phyloP scores from a whole-genome alignment of 2,888 invertebrate species.

The Dioctria linearis region DNA sequence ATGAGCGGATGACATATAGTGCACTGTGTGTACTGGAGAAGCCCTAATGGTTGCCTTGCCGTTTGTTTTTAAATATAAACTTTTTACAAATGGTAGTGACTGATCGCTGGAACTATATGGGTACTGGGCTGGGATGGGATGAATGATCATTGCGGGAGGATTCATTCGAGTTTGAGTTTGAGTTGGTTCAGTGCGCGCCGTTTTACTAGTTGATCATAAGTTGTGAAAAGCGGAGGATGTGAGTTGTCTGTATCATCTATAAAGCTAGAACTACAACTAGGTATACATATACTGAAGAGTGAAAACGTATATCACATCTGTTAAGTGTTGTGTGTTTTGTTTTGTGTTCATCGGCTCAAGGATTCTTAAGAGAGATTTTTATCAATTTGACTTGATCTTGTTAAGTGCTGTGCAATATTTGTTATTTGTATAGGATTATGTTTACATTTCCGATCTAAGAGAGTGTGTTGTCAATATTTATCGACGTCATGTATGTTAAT shows the following conservation, averaged over 20 bases:
- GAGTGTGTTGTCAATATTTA: conserved; percentile 12
- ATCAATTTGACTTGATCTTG: conserved; percentile 42
- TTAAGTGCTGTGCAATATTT: conserved; percentile 52
- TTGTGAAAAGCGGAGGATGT: conserved; percentile 42
- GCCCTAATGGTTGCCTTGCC: not conserved
- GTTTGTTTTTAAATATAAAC: not conserved
- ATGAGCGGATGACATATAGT: not conserved
- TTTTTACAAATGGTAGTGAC: conserved; percentile 1
- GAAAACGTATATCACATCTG: conserved; percentile 6
- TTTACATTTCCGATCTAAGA: conserved; percentile 33
- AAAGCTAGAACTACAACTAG: not conserved
- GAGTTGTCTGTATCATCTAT: conserved; percentile 10
- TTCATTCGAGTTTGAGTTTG: conserved; percentile 33
- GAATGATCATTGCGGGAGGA: conserved; percentile 17
- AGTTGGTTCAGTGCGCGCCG: conserved; percentile 16
- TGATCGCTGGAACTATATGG: not conserved
- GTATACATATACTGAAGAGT: conserved; percentile 19
- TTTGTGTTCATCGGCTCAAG: conserved; percentile 11
- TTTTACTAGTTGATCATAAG: conserved; percentile 42
- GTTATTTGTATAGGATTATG: conserved; percentile 27
- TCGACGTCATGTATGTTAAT: conserved; percentile 67
- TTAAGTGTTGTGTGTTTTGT: conserved; percentile 37
- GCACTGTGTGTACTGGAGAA: not conserved
- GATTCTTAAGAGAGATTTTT: conserved; percentile 36
- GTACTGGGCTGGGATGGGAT: not conserved